A percentile compares a stretch with the other conserved stretches of the same genome.
Conservation (phyloP, 2,113 vertebrate species). For the Ceyx margarethae region DNA sequence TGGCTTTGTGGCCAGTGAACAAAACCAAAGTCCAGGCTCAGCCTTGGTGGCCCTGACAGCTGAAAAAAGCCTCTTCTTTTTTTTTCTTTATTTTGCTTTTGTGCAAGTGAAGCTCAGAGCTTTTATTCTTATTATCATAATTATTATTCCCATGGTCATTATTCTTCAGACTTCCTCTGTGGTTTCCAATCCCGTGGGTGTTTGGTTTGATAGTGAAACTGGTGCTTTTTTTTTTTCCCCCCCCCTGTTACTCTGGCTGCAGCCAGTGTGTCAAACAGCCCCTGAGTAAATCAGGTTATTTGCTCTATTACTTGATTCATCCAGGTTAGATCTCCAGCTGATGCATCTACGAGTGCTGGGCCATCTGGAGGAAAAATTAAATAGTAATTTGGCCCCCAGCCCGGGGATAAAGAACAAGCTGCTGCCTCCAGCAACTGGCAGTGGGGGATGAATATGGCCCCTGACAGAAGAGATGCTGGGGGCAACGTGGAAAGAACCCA, state of each 20-base stretch:
- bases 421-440: background rate
- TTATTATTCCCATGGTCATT: background rate
- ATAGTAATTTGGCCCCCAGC: conserved; percentile 44
- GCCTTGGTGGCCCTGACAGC: background rate
- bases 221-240: background rate
- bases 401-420: conserved; percentile 5
- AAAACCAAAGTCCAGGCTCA: background rate
- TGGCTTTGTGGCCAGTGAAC: background rate
- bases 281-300: conserved; percentile 31
- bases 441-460: background rate
- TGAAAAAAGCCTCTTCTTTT: background rate
- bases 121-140: background rate
- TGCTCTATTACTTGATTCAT: conserved; percentile 46
- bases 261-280: background rate
- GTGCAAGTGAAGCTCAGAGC: background rate
- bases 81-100: too few relatives aligned
- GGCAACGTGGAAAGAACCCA: background rate
- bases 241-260: background rate
- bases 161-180: background rate
- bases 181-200: background rate
- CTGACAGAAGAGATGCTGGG: background rate
- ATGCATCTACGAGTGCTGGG: background rate
- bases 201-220: rapidly evolving
- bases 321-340: conserved; percentile 30
- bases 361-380: conserved; percentile 50